Conservation (phyloP, 2,888 invertebrate genomes). For the Ophonus ardosiacus region DNA sequence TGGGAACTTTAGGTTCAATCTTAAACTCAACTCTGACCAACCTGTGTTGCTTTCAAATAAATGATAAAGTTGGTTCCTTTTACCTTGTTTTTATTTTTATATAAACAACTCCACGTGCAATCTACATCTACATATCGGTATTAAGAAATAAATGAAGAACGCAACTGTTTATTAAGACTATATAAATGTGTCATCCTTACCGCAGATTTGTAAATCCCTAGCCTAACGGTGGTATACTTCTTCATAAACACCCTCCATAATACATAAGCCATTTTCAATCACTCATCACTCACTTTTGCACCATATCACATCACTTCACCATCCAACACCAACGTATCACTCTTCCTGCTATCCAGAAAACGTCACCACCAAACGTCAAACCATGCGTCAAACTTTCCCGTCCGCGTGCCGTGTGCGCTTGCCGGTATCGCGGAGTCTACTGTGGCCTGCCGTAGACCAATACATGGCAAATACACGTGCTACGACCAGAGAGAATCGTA, state of each 20-base stretch:
- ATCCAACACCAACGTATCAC: not conserved
- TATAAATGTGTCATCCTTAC: conserved; percentile 64
- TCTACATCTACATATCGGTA: no score
- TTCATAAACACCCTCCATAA: conserved; percentile 81
- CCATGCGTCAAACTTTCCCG: not conserved
- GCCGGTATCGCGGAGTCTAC: not conserved
- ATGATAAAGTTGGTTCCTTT: no score
- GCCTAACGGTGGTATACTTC: conserved; percentile 79
- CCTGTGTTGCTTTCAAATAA: no score
- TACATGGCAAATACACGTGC: not conserved
- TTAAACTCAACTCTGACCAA: no score
- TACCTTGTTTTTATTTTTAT: no score
- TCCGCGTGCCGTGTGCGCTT: not conserved
- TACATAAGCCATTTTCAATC: conserved; percentile 78
- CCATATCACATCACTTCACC: not conserved
- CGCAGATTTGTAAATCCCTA: conserved; percentile 75
- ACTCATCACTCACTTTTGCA: conserved; percentile 6
- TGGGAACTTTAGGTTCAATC: no score
- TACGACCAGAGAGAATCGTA: no score
- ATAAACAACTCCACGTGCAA: no score
- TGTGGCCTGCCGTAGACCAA: not conserved
- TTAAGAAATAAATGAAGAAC: no score
- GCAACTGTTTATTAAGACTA: no score
- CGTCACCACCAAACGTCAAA: not conserved
- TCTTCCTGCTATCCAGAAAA: not conserved